These are phyloP conservation scores for Hyla sarda DNA, from an alignment of 2,113 vertebrate species.

Conservation along the genomic window DNA sequence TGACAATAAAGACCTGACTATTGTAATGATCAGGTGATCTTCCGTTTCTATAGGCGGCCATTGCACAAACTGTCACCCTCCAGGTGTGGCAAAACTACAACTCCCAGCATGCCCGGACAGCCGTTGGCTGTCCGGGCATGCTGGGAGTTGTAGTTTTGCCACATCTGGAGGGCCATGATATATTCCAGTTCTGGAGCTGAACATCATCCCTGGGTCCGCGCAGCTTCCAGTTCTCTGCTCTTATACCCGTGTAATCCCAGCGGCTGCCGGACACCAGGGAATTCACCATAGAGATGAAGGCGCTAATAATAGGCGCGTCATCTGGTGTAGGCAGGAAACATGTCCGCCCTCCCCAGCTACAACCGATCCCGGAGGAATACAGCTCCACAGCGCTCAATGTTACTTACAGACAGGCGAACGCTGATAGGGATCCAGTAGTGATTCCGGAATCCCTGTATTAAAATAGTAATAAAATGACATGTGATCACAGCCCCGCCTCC, in stretches of 20 bases:
- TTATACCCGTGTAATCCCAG: not conserved
- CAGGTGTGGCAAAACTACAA: too few species aligned
- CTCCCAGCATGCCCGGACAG: too few species aligned
- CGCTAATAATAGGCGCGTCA: slow-evolving; percentile 16
- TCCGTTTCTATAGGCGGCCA: not conserved
- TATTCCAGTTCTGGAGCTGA: too few species aligned
- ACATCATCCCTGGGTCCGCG: not conserved
- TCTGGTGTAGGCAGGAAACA: not conserved
- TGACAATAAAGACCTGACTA: too few species aligned
- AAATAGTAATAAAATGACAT: too few species aligned
- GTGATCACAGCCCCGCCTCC: not conserved
- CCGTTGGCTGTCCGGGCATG: too few species aligned
- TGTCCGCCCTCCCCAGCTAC: not conserved
- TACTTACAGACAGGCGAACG: not conserved
- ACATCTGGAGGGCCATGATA: too few species aligned
- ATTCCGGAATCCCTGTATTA: too few species aligned
- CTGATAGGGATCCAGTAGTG: too few species aligned
- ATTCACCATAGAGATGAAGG: slow-evolving; percentile 34
- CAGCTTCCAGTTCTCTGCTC: not conserved
- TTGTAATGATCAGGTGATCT: too few species aligned
- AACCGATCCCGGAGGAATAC: not conserved
- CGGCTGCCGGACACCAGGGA: not conserved
- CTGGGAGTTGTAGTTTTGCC: too few species aligned
- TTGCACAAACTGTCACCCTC: too few species aligned
- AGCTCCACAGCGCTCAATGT: not conserved